A percentile compares a stretch with the other conserved stretches of the same genome.
Evolutionary conservation across 2,113 vertebrate species (phyloP).

Genomic region (Myxocyprinus asiaticus): DNA sequence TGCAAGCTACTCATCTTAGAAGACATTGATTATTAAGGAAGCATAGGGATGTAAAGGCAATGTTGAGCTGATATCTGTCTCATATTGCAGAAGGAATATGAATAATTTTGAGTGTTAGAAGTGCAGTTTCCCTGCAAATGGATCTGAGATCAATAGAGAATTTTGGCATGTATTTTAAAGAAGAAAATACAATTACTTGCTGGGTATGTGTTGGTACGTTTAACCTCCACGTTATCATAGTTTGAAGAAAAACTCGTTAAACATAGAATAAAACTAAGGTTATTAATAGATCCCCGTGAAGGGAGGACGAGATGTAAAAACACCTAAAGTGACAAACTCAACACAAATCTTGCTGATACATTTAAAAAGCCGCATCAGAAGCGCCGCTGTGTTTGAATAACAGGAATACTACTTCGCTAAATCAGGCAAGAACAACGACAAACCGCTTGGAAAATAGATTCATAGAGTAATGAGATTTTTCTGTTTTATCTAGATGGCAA

Average conservation of each 20-base stretch:
- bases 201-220: not conserved
- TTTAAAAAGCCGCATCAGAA: constrained; percentile 37
- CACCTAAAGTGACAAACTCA: constrained; percentile 56
- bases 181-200: not conserved
- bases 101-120: not conserved
- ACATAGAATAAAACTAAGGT: constrained; percentile 48
- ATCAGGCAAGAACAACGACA: constrained; percentile 47
- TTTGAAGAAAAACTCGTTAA: constrained; percentile 1
- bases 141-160: not conserved
- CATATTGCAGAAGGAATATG: constrained; percentile 17
- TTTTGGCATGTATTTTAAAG: not conserved
- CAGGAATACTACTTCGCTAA: constrained; percentile 46
- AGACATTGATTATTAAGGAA: constrained; percentile 26
- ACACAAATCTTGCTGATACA: constrained; percentile 54
- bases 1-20: constrained; percentile 66
- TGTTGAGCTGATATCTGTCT: constrained; percentile 3
- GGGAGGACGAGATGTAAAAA: constrained; percentile 40
- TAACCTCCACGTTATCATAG: not conserved
- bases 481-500: constrained; percentile 76
- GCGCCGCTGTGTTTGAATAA: constrained; percentile 51
- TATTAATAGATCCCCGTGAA: constrained; percentile 49
- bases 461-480: constrained; percentile 77
- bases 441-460: constrained; percentile 86
- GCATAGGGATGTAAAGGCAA: constrained; percentile 30
- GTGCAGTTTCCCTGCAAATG: not conserved